Conservation (phyloP, 2,888 invertebrate genomes). For the Pterostichus madidus region DNA sequence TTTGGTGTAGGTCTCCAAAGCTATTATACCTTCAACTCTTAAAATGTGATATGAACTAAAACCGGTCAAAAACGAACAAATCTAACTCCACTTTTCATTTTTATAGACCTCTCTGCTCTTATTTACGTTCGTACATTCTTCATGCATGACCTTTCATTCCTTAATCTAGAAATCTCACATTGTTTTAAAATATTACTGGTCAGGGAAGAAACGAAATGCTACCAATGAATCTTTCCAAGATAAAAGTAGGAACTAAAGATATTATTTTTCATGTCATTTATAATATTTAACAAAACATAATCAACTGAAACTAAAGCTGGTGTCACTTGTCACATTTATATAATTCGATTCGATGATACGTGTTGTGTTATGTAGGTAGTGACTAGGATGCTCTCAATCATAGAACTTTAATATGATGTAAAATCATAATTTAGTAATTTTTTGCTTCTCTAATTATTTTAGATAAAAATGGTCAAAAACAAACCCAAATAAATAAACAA, state of each 20-base stretch:
- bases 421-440: too few relatives aligned
- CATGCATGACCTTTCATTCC: constrained; percentile 56
- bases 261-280: neutral
- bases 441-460: too few relatives aligned
- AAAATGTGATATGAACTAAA: constrained; percentile 52
- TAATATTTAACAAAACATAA: neutral
- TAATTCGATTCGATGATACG: too few relatives aligned
- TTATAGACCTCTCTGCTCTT: constrained; percentile 54
- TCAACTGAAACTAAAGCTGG: neutral
- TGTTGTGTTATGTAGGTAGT: too few relatives aligned
- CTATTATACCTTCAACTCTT: constrained; percentile 14
- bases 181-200: constrained; percentile 59
- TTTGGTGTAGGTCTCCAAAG: neutral
- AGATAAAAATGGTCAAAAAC: too few relatives aligned
- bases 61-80: constrained; percentile 58
- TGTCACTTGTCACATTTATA: too few relatives aligned
- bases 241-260: neutral
- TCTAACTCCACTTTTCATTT: constrained; percentile 58
- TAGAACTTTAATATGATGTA: too few relatives aligned
- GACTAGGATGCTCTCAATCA: too few relatives aligned
- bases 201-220: constrained; percentile 29
- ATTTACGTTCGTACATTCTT: constrained; percentile 57
- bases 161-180: constrained; percentile 56
- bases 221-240: constrained; percentile 32
- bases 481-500: too few relatives aligned